Percentiles rank a stretch among this genome's conserved stretches.
Conservation (phyloP, 1,140 invertebrate species). For the Drosophila ananassae region DNA sequence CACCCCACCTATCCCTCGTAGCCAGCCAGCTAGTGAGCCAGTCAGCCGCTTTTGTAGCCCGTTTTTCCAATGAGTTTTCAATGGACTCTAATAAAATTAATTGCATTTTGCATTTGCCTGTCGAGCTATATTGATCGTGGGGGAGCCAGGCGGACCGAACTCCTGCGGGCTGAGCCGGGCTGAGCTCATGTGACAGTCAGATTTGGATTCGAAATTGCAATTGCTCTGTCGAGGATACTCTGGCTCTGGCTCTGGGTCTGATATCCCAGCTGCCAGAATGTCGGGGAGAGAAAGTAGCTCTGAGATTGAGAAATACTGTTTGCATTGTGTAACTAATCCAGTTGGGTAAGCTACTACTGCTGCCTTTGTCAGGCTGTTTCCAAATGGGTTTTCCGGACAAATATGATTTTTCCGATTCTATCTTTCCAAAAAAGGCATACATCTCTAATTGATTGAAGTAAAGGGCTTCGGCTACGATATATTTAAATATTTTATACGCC, state of each 20-base stretch:
- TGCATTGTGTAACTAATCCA: slow-evolving; percentile 42
- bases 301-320: slow-evolving; percentile 17
- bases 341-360: slow-evolving; percentile 9
- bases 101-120: slow-evolving; percentile 59
- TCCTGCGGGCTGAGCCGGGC: slow-evolving; percentile 4
- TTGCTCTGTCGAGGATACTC: slow-evolving; percentile 12
- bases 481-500: neutral
- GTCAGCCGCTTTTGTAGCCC: neutral
- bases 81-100: slow-evolving; percentile 65
- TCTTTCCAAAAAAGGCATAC: neutral
- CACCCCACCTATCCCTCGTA: neutral
- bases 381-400: slow-evolving; percentile 8
- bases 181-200: slow-evolving; percentile 47
- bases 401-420: neutral
- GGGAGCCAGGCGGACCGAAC: neutral
- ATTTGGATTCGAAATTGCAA: slow-evolving; percentile 34
- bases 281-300: neutral
- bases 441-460: slow-evolving; percentile 1
- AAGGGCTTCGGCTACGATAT: neutral
- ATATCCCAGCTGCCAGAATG: no score
- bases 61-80: slow-evolving; percentile 53
- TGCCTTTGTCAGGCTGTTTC: slow-evolving; percentile 5
- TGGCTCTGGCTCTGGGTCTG: neutral
- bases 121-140: slow-evolving; percentile 37
- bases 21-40: neutral